phyloP scores from a whole-genome alignment of 2,888 invertebrate species.

The Apamea monoglypha region DNA sequence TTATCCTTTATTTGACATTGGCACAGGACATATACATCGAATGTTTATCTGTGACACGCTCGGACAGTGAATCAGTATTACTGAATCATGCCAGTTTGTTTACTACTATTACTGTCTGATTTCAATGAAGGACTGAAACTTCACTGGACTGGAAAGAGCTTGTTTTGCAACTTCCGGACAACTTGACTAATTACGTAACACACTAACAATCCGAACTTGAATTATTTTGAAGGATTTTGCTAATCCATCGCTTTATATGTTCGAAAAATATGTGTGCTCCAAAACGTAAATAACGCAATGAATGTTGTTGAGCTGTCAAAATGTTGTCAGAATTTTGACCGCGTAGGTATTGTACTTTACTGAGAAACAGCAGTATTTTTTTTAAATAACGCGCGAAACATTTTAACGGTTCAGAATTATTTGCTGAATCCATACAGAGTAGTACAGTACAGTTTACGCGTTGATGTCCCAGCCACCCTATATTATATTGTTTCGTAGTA shows the following conservation, averaged over 20 bases:
- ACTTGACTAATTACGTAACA: background rate
- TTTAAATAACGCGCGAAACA: no score
- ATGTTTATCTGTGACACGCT: constrained; percentile 36
- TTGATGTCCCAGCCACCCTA: no score
- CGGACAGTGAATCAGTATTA: constrained; percentile 41
- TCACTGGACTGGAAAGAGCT: background rate
- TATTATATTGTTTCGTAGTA: background rate
- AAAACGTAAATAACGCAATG: background rate
- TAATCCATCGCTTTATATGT: background rate
- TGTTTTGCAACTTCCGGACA: background rate
- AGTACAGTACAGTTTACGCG: no score
- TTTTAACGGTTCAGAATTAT: no score
- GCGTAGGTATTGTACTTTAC: no score
- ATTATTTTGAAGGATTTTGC: background rate
- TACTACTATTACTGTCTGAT: background rate
- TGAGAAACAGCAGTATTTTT: no score
- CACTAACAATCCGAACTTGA: background rate
- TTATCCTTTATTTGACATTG: constrained; percentile 53
- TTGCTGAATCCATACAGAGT: no score
- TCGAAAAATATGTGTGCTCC: background rate
- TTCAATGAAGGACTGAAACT: constrained; percentile 1
- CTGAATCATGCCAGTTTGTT: constrained; percentile 8
- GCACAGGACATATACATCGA: constrained; percentile 39
- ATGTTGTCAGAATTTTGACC: background rate
- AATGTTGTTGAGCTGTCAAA: background rate